phyloP scores from a whole-genome alignment of 92 coral and sea anemone species.

The Bergia sp. region DNA sequence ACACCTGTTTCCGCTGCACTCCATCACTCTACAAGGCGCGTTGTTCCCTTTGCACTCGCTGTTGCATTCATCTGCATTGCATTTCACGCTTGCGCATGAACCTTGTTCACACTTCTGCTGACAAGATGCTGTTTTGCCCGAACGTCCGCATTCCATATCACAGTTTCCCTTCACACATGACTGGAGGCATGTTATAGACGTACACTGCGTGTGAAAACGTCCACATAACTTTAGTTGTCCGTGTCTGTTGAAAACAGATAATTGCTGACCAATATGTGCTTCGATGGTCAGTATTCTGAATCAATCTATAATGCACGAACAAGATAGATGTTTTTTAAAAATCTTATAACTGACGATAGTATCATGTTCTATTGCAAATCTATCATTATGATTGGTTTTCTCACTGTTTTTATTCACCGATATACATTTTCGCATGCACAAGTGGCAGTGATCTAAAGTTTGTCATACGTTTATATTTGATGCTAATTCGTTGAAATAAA shows the following conservation, averaged over 20 bases:
- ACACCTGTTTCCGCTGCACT: constrained; percentile 19
- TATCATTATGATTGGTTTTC: no score
- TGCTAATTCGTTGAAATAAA: no score
- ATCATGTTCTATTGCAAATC: no score
- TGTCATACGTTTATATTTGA: no score
- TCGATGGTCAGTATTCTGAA: no score
- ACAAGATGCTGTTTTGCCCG: not conserved
- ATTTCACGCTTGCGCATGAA: not conserved
- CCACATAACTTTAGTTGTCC: not conserved
- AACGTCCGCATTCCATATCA: constrained; percentile 9
- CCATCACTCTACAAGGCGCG: constrained; percentile 21
- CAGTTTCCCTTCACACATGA: constrained; percentile 12
- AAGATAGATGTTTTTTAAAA: not conserved
- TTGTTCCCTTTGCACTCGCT: not conserved
- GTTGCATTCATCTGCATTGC: constrained; percentile 17
- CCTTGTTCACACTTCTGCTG: constrained; percentile 5
- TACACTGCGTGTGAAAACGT: not conserved
- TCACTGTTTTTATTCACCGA: no score
- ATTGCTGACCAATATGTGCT: no score
- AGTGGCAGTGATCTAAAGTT: no score
- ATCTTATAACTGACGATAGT: no score
- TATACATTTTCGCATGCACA: no score
- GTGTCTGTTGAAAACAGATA: not conserved
- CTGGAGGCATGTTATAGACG: not conserved
- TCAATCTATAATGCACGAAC: not conserved